Percentiles rank a stretch among this genome's conserved stretches.
phyloP scores from a whole-genome alignment of 2,797 vertebrate species.

The Vespertilio murinus region DNA sequence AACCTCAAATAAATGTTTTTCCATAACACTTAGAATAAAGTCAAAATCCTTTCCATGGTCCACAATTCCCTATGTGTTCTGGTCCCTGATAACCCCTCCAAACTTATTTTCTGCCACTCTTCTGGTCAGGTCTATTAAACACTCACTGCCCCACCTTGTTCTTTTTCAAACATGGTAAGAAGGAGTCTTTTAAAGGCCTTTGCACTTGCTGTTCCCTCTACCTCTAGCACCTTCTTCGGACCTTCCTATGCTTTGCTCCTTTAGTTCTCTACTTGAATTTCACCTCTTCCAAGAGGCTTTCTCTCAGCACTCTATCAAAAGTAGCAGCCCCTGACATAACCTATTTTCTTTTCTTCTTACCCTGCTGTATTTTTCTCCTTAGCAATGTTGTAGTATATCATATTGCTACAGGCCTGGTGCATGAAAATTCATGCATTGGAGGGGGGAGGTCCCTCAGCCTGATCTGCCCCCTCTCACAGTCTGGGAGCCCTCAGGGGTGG shows the following conservation, averaged over 20 bases:
- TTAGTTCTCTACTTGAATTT: neutral
- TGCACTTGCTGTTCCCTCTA: neutral
- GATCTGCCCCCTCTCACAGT: too few relatives aligned
- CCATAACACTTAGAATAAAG: neutral
- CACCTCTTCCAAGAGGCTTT: neutral
- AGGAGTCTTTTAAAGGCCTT: neutral
- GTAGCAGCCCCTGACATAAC: neutral
- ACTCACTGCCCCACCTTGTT: neutral
- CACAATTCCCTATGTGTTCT: neutral
- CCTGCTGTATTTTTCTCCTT: neutral
- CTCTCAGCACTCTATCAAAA: neutral
- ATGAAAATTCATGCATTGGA: too few relatives aligned
- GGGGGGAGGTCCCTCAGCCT: too few relatives aligned
- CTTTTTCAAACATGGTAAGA: neutral
- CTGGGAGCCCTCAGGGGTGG: too few relatives aligned
- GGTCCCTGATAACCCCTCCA: neutral
- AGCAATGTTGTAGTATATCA: neutral
- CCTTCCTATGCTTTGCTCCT: neutral
- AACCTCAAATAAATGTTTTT: neutral
- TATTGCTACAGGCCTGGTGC: neutral
- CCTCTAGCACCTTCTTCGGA: neutral
- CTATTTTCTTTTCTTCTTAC: conserved; percentile 1
- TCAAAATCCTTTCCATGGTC: neutral
- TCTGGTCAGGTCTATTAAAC: neutral
- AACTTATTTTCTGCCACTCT: neutral